Evolutionary conservation across 2,888 invertebrate species (phyloP).

Genomic region (Nezara viridula): DNA sequence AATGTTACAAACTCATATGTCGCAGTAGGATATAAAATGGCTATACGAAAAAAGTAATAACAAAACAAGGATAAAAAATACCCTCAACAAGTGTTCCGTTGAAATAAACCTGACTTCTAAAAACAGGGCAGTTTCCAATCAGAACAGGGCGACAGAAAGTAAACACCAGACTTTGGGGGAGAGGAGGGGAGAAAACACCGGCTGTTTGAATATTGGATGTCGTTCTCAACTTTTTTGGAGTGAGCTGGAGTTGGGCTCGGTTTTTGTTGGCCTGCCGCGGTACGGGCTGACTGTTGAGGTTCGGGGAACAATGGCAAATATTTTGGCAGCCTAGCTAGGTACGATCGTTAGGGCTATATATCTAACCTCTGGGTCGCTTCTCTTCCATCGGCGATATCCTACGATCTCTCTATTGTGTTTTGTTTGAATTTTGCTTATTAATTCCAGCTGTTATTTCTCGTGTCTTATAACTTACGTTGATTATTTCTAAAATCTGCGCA

Average conservation of each 20-base stretch:
- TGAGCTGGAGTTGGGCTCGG: background rate
- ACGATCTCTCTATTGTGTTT: background rate
- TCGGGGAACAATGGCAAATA: conserved; percentile 12
- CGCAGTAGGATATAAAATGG: background rate
- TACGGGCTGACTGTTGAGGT: background rate
- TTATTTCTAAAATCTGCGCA: too few relatives aligned
- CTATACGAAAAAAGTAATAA: background rate
- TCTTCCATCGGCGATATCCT: background rate
- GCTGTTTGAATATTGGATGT: conserved; percentile 37
- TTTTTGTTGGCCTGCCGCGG: background rate
- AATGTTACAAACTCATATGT: background rate
- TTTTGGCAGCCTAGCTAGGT: background rate
- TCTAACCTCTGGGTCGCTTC: background rate
- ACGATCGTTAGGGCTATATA: background rate
- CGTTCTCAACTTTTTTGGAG: conserved; percentile 1
- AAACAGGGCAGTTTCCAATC: background rate
- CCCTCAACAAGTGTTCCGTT: background rate
- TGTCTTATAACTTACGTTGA: too few relatives aligned
- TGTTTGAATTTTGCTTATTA: background rate
- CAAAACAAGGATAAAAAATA: background rate
- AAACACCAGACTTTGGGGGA: background rate
- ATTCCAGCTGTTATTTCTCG: too few relatives aligned
- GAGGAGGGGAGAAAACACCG: background rate
- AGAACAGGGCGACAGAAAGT: background rate
- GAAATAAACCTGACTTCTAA: background rate